phyloP scores from a whole-genome alignment of 1,140 invertebrate genomes.

The Pentalonia nigronervosa region DNA sequence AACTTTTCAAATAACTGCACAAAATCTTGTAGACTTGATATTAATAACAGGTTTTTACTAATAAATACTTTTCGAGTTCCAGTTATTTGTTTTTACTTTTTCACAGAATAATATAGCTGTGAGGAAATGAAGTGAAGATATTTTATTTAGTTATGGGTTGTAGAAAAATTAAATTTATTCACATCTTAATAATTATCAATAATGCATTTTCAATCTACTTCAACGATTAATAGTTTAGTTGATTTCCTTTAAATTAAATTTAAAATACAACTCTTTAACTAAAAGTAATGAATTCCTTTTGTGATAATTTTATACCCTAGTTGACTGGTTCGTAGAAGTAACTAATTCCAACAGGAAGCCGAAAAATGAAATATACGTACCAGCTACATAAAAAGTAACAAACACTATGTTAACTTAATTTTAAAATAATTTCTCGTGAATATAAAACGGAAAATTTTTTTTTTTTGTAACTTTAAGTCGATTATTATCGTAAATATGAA shows the following conservation, averaged over 20 bases:
- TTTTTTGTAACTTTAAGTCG: background rate
- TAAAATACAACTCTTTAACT: constrained; percentile 11
- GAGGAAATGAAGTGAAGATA: background rate
- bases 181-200: background rate
- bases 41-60: background rate
- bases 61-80: background rate
- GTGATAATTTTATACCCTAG: background rate
- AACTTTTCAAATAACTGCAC: background rate
- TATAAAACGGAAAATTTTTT: background rate
- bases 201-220: constrained; percentile 2
- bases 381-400: background rate
- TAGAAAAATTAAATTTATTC: background rate
- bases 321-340: background rate
- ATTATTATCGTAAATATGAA: background rate
- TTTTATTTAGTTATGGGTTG: background rate
- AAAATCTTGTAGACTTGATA: background rate
- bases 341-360: background rate
- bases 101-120: background rate
- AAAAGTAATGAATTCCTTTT: background rate
- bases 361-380: background rate
- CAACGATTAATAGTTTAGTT: background rate
- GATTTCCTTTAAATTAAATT: background rate
- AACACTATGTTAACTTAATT: background rate
- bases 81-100: background rate
- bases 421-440: background rate